phyloP scores from a whole-genome alignment of 2,113 vertebrate species.

The Beaufortia kweichowensis region DNA sequence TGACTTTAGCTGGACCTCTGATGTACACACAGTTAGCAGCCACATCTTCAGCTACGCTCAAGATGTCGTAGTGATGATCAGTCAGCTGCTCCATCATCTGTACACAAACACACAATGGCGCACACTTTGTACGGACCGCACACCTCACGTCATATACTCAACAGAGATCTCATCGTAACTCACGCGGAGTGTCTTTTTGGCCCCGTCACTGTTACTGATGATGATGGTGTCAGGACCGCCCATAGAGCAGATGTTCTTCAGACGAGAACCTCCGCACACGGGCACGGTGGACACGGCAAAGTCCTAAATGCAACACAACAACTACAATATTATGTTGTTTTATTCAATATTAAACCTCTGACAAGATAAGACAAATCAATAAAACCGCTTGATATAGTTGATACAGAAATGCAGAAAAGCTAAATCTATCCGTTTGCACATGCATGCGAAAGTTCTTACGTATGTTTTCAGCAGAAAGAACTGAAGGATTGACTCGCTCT shows the following conservation, averaged over 20 bases:
- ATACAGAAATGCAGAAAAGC: too few relatives aligned
- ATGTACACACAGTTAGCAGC: constrained; percentile 88
- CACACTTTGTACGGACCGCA: too few relatives aligned
- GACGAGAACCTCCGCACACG: constrained; percentile 76
- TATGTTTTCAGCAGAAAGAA: too few relatives aligned
- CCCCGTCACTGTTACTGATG: constrained; percentile 79
- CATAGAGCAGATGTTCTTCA: constrained; percentile 90
- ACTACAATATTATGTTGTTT: too few relatives aligned
- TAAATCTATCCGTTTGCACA: too few relatives aligned
- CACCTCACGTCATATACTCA: too few relatives aligned
- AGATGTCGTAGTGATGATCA: constrained; percentile 85
- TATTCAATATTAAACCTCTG: too few relatives aligned
- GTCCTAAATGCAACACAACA: constrained; percentile 70
- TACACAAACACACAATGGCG: constrained; percentile 1
- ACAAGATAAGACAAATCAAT: too few relatives aligned
- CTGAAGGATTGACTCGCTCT: too few relatives aligned
- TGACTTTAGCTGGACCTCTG: constrained; percentile 73
- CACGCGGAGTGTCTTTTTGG: constrained; percentile 84
- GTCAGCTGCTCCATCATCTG: constrained; percentile 90
- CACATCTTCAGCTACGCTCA: constrained; percentile 81
- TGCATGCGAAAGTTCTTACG: too few relatives aligned
- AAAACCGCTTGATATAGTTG: too few relatives aligned
- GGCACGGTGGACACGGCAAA: constrained; percentile 88
- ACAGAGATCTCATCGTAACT: too few relatives aligned
- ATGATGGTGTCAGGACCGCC: constrained; percentile 84